Evolutionary conservation across 2,797 vertebrate genomes (phyloP).

Genomic region (Brachymystax lenok): DNA sequence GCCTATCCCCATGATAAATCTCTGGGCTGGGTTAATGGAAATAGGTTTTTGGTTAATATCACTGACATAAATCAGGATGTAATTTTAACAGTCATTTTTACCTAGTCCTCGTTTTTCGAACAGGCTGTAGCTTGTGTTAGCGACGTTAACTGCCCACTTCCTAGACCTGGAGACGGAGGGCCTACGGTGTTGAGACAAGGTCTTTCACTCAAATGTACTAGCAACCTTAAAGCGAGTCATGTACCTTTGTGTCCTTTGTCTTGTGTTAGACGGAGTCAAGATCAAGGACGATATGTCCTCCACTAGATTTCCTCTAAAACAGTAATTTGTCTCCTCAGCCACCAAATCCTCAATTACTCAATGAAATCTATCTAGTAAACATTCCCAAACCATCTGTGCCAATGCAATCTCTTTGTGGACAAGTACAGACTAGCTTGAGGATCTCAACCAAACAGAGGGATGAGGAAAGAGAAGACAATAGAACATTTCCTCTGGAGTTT

Average conservation of each 20-base stretch:
- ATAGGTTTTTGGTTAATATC: constrained; percentile 42
- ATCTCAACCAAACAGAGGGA: neutral
- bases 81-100: constrained; percentile 48
- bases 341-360: neutral
- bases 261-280: neutral
- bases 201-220: constrained; percentile 17
- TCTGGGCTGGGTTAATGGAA: constrained; percentile 42
- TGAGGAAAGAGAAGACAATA: neutral
- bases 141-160: constrained; percentile 1
- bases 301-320: neutral
- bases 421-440: constrained; percentile 14
- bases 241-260: neutral
- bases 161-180: neutral
- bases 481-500: neutral
- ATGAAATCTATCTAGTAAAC: neutral
- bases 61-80: constrained; percentile 53
- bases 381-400: constrained; percentile 19
- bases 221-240: constrained; percentile 11
- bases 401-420: constrained; percentile 23
- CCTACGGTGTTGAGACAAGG: constrained; percentile 12
- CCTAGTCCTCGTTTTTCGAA: constrained; percentile 38
- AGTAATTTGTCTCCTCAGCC: constrained; percentile 7
- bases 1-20: constrained; percentile 33
- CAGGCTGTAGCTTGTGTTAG: constrained; percentile 51
- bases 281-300: neutral